Conservation (phyloP, 2,113 vertebrate species). For the Glaucomys volans region DNA sequence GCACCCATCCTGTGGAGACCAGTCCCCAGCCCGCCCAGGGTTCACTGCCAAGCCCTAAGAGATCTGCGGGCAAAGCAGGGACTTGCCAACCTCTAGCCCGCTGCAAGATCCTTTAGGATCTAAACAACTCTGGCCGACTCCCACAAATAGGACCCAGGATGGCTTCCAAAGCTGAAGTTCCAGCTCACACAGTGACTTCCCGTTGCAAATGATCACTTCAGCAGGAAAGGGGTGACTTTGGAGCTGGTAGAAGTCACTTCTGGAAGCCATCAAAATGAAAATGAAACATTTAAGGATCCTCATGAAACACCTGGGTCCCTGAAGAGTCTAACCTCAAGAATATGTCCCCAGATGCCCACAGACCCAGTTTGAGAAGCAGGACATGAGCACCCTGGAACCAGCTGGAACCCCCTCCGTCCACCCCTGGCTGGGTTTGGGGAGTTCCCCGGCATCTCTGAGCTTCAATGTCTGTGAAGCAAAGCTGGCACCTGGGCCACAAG, state of each 20-base stretch:
- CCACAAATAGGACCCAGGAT: not conserved
- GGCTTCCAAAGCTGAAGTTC: not conserved
- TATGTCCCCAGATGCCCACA: not conserved
- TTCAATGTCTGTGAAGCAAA: not conserved
- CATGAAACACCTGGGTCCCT: not conserved
- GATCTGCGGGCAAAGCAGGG: not conserved
- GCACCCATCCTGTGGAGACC: accelerated
- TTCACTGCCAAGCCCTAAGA: not conserved
- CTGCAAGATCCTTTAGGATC: not conserved
- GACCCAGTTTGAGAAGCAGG: not conserved
- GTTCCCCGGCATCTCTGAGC: not conserved
- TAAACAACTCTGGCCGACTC: not conserved
- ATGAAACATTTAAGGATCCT: not conserved
- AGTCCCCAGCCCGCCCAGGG: not conserved
- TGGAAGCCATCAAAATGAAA: accelerated
- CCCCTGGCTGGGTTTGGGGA: not conserved
- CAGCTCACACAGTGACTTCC: not conserved
- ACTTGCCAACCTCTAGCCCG: not conserved
- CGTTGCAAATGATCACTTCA: not conserved
- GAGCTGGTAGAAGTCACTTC: not conserved
- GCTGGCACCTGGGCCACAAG: not conserved
- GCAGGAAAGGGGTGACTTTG: not conserved
- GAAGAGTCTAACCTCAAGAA: not conserved
- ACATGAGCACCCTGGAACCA: accelerated
- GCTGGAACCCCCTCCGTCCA: not conserved